Evolutionary conservation across 2,888 invertebrate genomes (phyloP).

Genomic region (Pandemis heparana): DNA sequence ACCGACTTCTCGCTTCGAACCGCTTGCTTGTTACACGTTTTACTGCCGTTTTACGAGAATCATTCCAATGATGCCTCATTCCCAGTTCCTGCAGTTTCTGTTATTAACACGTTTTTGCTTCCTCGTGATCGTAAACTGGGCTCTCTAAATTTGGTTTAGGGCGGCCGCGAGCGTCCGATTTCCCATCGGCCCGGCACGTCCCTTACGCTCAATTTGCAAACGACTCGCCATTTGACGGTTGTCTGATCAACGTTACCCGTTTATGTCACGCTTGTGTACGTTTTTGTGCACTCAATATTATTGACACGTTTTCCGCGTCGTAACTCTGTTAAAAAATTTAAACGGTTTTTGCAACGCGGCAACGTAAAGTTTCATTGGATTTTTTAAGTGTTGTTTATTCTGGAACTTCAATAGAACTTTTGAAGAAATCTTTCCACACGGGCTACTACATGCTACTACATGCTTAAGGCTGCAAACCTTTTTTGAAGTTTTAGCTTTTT

Average conservation of each 20-base stretch:
- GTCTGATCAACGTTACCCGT: slow-evolving; percentile 21
- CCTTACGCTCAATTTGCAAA: slow-evolving; percentile 34
- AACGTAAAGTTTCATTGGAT: background rate
- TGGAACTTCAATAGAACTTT: too few relatives aligned
- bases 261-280: slow-evolving; percentile 16
- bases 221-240: slow-evolving; percentile 23
- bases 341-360: background rate
- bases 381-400: too few relatives aligned
- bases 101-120: slow-evolving; percentile 40
- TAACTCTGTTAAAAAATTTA: background rate
- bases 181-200: slow-evolving; percentile 15
- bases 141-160: slow-evolving; percentile 27
- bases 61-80: slow-evolving; percentile 1
- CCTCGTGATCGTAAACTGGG: slow-evolving; percentile 45
- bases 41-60: slow-evolving; percentile 6
- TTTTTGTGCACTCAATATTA: slow-evolving; percentile 21
- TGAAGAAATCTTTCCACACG: too few relatives aligned
- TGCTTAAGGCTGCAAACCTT: too few relatives aligned
- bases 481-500: too few relatives aligned
- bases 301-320: background rate
- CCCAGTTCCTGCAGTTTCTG: slow-evolving; percentile 7
- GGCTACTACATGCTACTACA: too few relatives aligned
- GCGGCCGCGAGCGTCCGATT: slow-evolving; percentile 2
- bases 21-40: slow-evolving; percentile 2
- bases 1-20: background rate